Evolutionary conservation across 2,113 vertebrate species (phyloP).

Genomic region (Acanthisitta chloris): DNA sequence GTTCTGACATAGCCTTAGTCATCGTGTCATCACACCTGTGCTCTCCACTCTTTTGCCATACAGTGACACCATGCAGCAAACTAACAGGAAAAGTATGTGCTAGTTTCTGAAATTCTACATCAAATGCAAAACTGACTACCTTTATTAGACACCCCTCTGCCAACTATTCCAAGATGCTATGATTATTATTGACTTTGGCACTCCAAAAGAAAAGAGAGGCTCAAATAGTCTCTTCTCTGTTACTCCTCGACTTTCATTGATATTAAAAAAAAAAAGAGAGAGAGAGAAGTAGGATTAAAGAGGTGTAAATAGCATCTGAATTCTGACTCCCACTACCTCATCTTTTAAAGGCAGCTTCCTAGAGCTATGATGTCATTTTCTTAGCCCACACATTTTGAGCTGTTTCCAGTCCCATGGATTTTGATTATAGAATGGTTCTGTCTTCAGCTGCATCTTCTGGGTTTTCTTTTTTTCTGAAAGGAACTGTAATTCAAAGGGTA

Average conservation of each 20-base stretch:
- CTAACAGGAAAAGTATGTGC: background rate
- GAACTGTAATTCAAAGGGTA: background rate
- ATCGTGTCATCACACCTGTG: background rate
- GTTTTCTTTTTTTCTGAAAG: background rate
- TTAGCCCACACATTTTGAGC: background rate
- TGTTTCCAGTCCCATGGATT: background rate
- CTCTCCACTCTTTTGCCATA: background rate
- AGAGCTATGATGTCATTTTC: background rate
- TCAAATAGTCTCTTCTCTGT: background rate
- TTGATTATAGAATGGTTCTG: background rate
- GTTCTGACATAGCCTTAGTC: background rate
- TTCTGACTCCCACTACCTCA: conserved; percentile 6
- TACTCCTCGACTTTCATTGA: background rate
- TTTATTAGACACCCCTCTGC: background rate
- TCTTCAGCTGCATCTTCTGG: background rate
- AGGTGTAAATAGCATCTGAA: conserved; percentile 2
- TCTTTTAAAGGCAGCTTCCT: background rate
- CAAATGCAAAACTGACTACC: background rate
- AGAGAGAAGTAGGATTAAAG: background rate
- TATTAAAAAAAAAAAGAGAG: background rate
- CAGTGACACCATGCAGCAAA: background rate
- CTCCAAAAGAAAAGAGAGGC: background rate
- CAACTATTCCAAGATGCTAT: background rate
- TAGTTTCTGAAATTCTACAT: background rate
- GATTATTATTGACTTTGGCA: background rate